These are phyloP conservation scores for Astyanax mexicanus DNA, from an alignment of 2,797 vertebrate genomes.

Conservation along the genomic window DNA sequence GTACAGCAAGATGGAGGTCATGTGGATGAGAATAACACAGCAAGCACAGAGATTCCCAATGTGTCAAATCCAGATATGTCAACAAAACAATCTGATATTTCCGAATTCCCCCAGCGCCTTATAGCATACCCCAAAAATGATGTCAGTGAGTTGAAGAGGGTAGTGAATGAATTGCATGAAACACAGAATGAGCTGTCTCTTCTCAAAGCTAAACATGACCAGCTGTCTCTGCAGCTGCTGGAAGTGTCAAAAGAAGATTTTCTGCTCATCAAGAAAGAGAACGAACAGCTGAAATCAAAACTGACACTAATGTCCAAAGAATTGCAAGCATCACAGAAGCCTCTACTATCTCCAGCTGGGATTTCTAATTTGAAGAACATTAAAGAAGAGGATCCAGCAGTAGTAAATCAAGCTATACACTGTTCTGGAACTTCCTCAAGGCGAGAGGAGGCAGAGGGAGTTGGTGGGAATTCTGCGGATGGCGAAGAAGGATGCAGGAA, in stretches of 20 bases:
- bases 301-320: conserved; percentile 22
- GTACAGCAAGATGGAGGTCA: conserved; percentile 21
- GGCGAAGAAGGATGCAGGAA: not conserved
- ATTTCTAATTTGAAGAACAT: not conserved
- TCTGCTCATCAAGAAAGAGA: conserved; percentile 60
- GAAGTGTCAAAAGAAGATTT: conserved; percentile 53
- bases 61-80: not conserved
- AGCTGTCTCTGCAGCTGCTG: conserved; percentile 44
- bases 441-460: conserved; percentile 3
- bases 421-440: not conserved
- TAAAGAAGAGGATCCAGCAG: not conserved
- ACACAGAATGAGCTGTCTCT: conserved; percentile 37
- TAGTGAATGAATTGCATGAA: conserved; percentile 42
- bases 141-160: conserved; percentile 14
- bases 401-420: not conserved
- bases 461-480: conserved; percentile 1
- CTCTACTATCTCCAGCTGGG: conserved; percentile 11
- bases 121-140: conserved; percentile 22
- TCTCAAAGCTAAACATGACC: conserved; percentile 39
- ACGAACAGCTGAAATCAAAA: conserved; percentile 65
- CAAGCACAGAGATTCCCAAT: conserved; percentile 11
- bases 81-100: conserved; percentile 27
- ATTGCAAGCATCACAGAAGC: not conserved
- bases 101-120: conserved; percentile 25
- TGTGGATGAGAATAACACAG: not conserved